A percentile compares a stretch with the other conserved stretches of the same genome.
These are phyloP conservation scores for Silurus meridionalis DNA, from an alignment of 2,113 vertebrate species.

Conservation along the genomic window DNA sequence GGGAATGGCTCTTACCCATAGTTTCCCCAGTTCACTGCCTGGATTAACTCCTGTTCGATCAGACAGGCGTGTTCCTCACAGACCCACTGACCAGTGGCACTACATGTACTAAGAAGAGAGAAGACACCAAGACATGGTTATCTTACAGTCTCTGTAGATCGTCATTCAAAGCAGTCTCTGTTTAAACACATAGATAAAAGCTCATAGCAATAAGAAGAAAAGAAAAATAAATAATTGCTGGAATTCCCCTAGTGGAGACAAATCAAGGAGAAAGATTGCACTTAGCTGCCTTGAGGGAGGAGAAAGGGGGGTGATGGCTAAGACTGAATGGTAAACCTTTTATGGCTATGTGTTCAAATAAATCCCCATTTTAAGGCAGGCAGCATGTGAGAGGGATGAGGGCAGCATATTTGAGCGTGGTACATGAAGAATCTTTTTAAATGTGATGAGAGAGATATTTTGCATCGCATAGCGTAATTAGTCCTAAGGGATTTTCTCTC, in stretches of 20 bases:
- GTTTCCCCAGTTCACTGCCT: slow-evolving; percentile 80
- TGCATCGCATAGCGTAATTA: neutral
- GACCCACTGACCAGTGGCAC: slow-evolving; percentile 78
- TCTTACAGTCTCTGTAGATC: neutral
- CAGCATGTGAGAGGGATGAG: slow-evolving; percentile 29
- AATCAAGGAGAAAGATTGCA: slow-evolving; percentile 4
- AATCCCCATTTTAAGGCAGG: slow-evolving; percentile 64
- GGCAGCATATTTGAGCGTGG: slow-evolving; percentile 8
- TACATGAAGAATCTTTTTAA: slow-evolving; percentile 51
- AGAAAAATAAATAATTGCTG: slow-evolving; percentile 9
- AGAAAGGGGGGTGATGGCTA: slow-evolving; percentile 20
- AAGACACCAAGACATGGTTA: slow-evolving; percentile 11
- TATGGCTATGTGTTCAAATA: slow-evolving; percentile 59
- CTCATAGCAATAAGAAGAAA: neutral
- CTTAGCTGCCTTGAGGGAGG: slow-evolving; percentile 2
- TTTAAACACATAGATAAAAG: neutral
- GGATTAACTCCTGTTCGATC: slow-evolving; percentile 82
- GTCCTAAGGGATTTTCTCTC: neutral
- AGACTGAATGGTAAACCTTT: slow-evolving; percentile 57
- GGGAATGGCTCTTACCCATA: slow-evolving; percentile 77
- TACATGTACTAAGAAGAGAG: slow-evolving; percentile 80
- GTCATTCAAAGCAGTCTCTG: neutral
- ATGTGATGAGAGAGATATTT: slow-evolving; percentile 15
- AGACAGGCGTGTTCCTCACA: slow-evolving; percentile 88
- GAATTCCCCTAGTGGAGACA: slow-evolving; percentile 55